These are phyloP conservation scores for Hippocampus kuda DNA, from an alignment of 2,797 vertebrate species.

Conservation along the genomic window DNA sequence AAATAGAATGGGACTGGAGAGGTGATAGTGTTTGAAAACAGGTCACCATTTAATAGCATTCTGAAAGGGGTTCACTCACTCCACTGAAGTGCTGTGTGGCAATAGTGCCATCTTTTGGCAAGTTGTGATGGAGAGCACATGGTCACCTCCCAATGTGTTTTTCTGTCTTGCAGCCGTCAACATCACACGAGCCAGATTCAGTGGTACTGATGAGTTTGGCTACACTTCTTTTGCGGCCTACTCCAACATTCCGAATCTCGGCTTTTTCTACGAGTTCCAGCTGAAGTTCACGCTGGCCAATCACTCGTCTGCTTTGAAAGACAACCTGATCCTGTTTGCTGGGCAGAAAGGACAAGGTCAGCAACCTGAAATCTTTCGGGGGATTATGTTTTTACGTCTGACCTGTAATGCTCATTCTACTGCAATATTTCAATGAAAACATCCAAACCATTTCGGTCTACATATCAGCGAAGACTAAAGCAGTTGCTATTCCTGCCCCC, in stretches of 20 bases:
- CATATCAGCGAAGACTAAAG: background rate
- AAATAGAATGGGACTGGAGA: conserved; percentile 57
- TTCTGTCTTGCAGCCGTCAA: conserved; percentile 64
- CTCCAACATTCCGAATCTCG: conserved; percentile 64
- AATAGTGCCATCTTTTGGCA: conserved; percentile 72
- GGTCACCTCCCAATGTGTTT: conserved; percentile 9
- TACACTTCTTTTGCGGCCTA: conserved; percentile 77
- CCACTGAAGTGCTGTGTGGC: conserved; percentile 38
- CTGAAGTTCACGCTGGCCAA: conserved; percentile 76
- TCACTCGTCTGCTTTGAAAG: conserved; percentile 67
- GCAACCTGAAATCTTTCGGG: conserved; percentile 14
- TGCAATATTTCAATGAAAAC: background rate
- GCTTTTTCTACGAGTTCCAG: conserved; percentile 73
- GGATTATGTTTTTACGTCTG: background rate
- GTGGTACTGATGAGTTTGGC: conserved; percentile 73
- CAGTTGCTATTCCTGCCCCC: too few species aligned
- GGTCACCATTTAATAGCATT: conserved; percentile 57
- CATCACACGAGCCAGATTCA: conserved; percentile 74
- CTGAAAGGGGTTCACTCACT: conserved; percentile 11
- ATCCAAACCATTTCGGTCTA: background rate
- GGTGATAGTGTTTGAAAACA: conserved; percentile 59
- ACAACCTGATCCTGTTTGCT: conserved; percentile 83
- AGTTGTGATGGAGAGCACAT: conserved; percentile 1
- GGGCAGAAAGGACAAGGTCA: conserved; percentile 81
- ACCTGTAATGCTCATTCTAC: background rate